These are phyloP conservation scores for Centroberyx gerrardi DNA, from an alignment of 2,797 vertebrate species.

Conservation along the genomic window DNA sequence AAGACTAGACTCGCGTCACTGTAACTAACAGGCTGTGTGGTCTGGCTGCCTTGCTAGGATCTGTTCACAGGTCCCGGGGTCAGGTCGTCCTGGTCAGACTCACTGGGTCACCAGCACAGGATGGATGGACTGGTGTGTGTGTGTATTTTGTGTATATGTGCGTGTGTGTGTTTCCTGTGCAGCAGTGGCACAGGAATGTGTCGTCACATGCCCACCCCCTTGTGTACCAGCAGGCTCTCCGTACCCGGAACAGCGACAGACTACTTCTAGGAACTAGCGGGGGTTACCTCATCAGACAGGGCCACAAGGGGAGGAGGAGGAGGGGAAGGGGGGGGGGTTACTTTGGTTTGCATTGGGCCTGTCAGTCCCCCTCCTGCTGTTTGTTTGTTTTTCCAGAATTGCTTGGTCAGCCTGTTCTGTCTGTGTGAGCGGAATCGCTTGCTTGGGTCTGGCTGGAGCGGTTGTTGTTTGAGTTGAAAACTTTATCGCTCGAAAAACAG, in stretches of 20 bases:
- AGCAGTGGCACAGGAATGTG: neutral
- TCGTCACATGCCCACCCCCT: conserved; percentile 3
- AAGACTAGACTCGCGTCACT: neutral
- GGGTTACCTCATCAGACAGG: conserved; percentile 44
- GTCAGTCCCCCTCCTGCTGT: conserved; percentile 39
- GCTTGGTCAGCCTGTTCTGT: conserved; percentile 72
- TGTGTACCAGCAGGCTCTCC: neutral
- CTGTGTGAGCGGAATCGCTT: conserved; percentile 6
- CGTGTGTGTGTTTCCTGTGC: conserved; percentile 19
- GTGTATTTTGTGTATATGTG: neutral
- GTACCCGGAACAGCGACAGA: conserved; percentile 20
- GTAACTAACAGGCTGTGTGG: conserved; percentile 10
- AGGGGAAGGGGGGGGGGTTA: conserved; percentile 4
- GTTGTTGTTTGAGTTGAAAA: conserved; percentile 67
- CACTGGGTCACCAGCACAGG: conserved; percentile 37
- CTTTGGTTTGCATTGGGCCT: conserved; percentile 45
- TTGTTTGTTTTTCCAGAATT: conserved; percentile 70
- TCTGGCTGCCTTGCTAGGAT: conserved; percentile 47
- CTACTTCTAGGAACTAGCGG: conserved; percentile 60
- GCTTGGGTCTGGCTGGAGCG: conserved; percentile 34
- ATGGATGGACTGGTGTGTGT: conserved; percentile 5
- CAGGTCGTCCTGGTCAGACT: conserved; percentile 49
- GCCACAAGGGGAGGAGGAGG: conserved; percentile 6
- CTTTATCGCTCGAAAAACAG: conserved; percentile 68
- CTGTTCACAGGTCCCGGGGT: conserved; percentile 49